phyloP scores from a whole-genome alignment of 2,888 invertebrate genomes.

The Aphrophora alni region DNA sequence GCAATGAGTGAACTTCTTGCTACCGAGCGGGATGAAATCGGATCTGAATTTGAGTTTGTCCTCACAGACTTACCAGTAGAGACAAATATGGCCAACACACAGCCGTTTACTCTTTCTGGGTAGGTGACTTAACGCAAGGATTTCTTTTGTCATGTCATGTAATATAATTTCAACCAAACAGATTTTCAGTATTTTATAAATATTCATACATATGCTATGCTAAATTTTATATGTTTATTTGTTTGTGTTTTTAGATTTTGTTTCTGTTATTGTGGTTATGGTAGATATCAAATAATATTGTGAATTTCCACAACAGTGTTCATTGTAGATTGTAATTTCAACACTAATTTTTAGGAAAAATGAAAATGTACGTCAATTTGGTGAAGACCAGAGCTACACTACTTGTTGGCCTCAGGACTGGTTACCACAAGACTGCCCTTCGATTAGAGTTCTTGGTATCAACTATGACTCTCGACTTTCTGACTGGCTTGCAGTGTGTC shows the following conservation, averaged over 20 bases:
- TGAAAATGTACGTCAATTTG: not conserved
- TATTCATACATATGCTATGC: no score
- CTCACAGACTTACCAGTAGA: constrained; percentile 69
- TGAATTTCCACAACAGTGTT: no score
- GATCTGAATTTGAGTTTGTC: constrained; percentile 68
- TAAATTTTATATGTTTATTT: no score
- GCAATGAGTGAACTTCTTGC: constrained; percentile 64
- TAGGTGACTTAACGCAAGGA: constrained; percentile 51
- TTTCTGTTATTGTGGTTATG: no score
- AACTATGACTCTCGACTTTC: constrained; percentile 88
- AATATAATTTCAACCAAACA: no score
- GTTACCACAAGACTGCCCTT: constrained; percentile 80
- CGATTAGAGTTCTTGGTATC: constrained; percentile 80
- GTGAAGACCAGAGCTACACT: constrained; percentile 59
- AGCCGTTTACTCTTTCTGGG: constrained; percentile 62
- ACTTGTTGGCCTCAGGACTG: constrained; percentile 96
- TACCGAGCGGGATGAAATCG: constrained; percentile 63
- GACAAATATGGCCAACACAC: constrained; percentile 57
- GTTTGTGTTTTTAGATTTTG: no score
- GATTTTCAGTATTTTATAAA: no score
- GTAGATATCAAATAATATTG: no score
- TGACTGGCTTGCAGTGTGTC: constrained; percentile 70
- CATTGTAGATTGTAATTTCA: no score
- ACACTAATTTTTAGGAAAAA: constrained; percentile 24
- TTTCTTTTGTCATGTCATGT: no score